Base-by-base conservation (phyloP, 2,888 invertebrate genomes). In the Empis stercorea region DNA sequence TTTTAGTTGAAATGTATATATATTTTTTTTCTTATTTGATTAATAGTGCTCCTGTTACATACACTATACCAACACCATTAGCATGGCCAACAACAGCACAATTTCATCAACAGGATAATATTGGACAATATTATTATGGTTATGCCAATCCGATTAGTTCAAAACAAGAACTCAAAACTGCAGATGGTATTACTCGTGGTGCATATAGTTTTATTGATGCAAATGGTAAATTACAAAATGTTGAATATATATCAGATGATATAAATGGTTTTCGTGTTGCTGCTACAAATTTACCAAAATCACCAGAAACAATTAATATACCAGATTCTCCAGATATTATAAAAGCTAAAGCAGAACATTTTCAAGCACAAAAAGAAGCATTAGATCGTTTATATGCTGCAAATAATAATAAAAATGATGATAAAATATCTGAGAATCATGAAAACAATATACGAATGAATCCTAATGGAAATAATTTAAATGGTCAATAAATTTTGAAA, bases 41-140 rank as follows among this genome's bases (percentile, higher is more conserved):
- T n/a, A n/a, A n/a, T n/a, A 51, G 49, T 32, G 42, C 42, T 38
- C 51, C 49, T 10, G 16, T 54, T 44, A 50, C 49, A 27, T 51
- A 49, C 27, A 49, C 43, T 23, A 44, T 48, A 40, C 47, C 49
- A n/a, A 48, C 37, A 43, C 52, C 55, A 46, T 17, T 51, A 36
- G 27, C 47, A 15, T 47, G 50, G 48, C 63, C 64, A 45, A 56
- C 60, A 42, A 55, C 65, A 52, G 58, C 60, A 30, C 65, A 66
- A 55, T 73, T 71, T 59, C 75, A 76, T 59, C 64, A 71, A 36
- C 76, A 76, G 60, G 73, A 77, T 58, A 70, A 67, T 46, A 61
- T 72, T 39, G 76, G 76, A 1, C 73, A 74, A 57, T 75, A 74
- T 60, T 64, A 68, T 48, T 76, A 74, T 58, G 73, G 74, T 13